Conservation (phyloP, 2,113 vertebrate species). For the Oreocharis arfaki region DNA sequence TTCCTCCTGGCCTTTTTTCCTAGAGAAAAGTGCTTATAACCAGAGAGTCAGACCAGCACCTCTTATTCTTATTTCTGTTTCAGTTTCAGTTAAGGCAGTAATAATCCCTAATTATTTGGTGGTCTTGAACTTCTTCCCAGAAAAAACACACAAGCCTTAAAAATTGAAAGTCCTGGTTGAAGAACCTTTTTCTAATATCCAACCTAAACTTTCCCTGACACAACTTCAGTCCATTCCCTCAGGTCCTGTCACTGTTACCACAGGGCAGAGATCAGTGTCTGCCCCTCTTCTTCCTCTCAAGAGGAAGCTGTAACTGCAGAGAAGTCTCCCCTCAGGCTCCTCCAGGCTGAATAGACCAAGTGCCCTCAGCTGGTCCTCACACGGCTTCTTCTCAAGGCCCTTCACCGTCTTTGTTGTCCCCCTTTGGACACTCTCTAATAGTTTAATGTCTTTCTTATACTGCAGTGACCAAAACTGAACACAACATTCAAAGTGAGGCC, state of each 20-base stretch:
- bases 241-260: neutral
- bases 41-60: neutral
- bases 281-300: accelerated
- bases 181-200: neutral
- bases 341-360: neutral
- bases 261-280: neutral
- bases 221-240: neutral
- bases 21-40: neutral
- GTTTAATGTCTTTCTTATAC: neutral
- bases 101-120: neutral
- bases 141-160: neutral
- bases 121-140: neutral
- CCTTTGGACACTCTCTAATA: neutral
- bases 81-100: neutral
- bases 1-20: neutral
- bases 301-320: accelerated
- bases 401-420: too few relatives aligned
- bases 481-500: neutral
- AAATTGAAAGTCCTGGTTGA: neutral
- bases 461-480: neutral
- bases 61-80: neutral
- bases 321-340: neutral
- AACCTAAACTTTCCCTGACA: neutral
- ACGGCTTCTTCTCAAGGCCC: accelerated
- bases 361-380: neutral